Conservation (phyloP, 2,113 vertebrate genomes). For the Platysternon megacephalum region DNA sequence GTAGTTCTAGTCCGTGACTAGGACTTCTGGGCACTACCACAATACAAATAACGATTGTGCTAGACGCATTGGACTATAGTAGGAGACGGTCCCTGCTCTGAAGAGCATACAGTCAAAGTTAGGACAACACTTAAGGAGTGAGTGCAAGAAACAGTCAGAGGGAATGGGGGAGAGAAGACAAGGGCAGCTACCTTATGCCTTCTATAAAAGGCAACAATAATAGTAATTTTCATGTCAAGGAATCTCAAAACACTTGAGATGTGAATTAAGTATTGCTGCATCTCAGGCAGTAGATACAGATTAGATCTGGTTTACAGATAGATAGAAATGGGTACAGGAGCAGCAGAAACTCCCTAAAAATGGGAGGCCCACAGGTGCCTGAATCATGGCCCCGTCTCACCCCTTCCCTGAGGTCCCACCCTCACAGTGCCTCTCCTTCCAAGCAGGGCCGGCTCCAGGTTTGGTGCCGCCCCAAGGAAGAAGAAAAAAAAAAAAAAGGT, state of each 20-base stretch:
- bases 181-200: accelerated
- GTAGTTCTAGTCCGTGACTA: neutral
- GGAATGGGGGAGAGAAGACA: accelerated
- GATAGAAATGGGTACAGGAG: neutral
- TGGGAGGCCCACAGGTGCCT: no score
- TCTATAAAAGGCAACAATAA: neutral
- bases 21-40: neutral
- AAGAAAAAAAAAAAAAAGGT: no score
- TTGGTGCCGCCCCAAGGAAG: no score
- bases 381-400: no score
- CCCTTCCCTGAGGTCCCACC: no score
- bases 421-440: no score
- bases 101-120: accelerated
- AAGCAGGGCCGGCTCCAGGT: no score
- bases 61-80: neutral
- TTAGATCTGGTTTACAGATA: no score
- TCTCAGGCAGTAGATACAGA: neutral
- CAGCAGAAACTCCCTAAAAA: neutral
- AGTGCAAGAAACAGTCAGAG: neutral
- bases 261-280: neutral
- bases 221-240: neutral
- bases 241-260: neutral
- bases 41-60: neutral
- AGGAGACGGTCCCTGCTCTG: neutral
- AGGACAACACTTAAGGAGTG: neutral